These are phyloP conservation scores for Erpornis zantholeuca DNA, from an alignment of 2,113 vertebrate species.

Conservation along the genomic window DNA sequence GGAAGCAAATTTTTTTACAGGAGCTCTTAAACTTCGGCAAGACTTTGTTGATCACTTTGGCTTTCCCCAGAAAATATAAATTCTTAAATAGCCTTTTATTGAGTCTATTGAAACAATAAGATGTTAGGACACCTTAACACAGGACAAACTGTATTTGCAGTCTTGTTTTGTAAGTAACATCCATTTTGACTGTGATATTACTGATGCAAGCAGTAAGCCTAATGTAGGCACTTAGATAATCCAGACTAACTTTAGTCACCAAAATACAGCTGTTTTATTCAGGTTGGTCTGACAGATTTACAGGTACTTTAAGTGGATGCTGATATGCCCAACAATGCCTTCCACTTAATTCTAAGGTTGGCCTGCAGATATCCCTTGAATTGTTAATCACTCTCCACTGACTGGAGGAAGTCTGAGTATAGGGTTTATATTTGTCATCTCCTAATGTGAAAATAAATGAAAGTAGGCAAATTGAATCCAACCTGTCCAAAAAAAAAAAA, in stretches of 20 bases:
- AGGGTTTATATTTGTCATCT: neutral
- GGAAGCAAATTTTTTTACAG: neutral
- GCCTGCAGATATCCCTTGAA: neutral
- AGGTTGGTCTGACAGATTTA: neutral
- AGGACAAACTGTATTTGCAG: neutral
- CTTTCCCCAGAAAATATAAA: neutral
- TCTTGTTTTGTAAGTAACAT: neutral
- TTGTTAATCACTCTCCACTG: neutral
- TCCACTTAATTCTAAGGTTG: neutral
- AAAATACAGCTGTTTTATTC: neutral
- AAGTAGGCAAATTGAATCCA: neutral
- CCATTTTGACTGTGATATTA: neutral
- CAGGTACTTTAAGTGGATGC: neutral
- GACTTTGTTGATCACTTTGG: neutral
- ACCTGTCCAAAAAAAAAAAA: neutral
- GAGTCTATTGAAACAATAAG: neutral
- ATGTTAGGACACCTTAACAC: neutral
- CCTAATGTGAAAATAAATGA: neutral
- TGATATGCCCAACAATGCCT: neutral
- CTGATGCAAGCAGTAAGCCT: neutral
- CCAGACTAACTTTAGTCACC: neutral
- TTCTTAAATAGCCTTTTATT: neutral
- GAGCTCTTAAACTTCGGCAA: neutral
- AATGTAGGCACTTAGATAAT: neutral
- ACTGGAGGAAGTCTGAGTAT: neutral